Conservation (phyloP, 2,113 vertebrate species). For the Poeciliopsis turrubarensis region DNA sequence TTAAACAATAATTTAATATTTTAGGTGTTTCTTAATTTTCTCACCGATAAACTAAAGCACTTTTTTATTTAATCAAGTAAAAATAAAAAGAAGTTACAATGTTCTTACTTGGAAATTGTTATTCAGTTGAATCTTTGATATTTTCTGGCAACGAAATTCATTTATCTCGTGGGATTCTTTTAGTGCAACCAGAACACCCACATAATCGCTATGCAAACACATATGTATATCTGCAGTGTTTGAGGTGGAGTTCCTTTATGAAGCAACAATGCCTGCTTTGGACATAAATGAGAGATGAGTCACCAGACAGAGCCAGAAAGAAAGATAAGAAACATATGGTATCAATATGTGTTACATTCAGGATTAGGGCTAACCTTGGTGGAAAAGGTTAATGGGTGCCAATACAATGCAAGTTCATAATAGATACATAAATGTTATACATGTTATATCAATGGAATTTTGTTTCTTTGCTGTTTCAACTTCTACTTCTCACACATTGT, state of each 20-base stretch:
- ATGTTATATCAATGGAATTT: background rate
- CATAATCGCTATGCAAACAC: background rate
- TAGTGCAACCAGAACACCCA: background rate
- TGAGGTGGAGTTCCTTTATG: conserved; percentile 11
- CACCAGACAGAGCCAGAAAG: background rate
- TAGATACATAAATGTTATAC: conserved; percentile 4
- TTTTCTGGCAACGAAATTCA: background rate
- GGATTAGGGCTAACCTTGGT: conserved; percentile 46
- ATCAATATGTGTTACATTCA: conserved; percentile 16
- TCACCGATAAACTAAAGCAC: background rate
- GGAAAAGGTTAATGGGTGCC: conserved; percentile 42
- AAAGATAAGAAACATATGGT: conserved; percentile 49
- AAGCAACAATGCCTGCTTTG: conserved; percentile 8
- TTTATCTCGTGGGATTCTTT: background rate
- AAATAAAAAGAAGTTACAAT: background rate
- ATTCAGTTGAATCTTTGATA: background rate
- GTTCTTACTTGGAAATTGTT: background rate
- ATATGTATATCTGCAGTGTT: background rate
- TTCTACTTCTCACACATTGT: conserved; percentile 8
- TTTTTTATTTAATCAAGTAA: too few species aligned
- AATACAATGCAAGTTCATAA: conserved; percentile 22
- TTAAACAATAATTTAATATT: background rate
- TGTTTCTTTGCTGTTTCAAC: conserved; percentile 14
- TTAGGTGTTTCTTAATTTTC: background rate
- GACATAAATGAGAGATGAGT: conserved; percentile 1